Evolutionary conservation across 1,140 invertebrate species (phyloP), one percentile per base, ranked within the genome.

Genomic region (Bursaphelenchus mucronatus): DNA sequence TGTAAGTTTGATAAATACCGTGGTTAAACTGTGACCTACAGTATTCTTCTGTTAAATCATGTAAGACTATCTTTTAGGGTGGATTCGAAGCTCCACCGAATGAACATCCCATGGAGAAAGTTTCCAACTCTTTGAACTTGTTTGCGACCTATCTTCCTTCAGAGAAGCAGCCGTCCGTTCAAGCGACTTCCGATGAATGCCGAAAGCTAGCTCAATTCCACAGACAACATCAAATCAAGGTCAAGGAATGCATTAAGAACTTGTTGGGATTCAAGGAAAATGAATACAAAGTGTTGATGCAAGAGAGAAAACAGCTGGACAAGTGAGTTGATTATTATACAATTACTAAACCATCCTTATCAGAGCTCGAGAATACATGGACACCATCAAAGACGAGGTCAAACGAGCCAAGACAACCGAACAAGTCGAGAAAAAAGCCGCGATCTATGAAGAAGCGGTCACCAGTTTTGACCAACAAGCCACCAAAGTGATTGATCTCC

Each of bases 351-450:
- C 0, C 0, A 8, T n/a, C 6, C 11, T n/a, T 41, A 52, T 67
- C 30, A 66, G 64, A 46, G 39, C 40, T 44, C 64, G 64, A 19
- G 64, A 66, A 46, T 52, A 67, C 45, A 66, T 66, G 64, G 64
- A 66, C 43, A 17, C 17, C n/a, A 55, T 66, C 21, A 68, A 68
- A 49, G 46, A 66, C 21, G 64, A 68, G 50, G 64, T 66, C 2
- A 66, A 66, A 21, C 39, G 43, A 15, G 64, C 64, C 9, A 66
- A 68, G 40, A 66, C 61, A 30, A 68, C 64, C 30, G 64, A 65
- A 49, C 64, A 66, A 43, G 52, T 66, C 43, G 64, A 66, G 59
- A 68, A 66, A 41, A 64, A 65, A 30, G 64, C 65, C 11, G 50
- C 67, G 1, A 21, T 54, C 43, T 66, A 66, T 13, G 61, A 66